Base-by-base conservation (phyloP, 2,113 vertebrate species). In the Campylomormyrus tamandua region DNA sequence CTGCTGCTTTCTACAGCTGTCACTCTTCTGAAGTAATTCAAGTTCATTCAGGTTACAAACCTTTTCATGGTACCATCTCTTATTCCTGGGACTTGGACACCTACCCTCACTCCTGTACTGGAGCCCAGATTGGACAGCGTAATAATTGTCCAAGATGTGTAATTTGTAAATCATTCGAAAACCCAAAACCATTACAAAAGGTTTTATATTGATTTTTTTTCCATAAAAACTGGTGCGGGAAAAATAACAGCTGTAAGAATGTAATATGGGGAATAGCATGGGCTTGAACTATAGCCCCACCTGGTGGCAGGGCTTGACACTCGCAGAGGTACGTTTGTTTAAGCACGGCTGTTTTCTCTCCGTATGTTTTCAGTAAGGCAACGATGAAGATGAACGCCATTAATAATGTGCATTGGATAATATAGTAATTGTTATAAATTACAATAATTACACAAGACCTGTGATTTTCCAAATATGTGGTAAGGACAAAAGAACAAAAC, bases 241-340 rank as follows among this genome's bases (percentile, higher is more conserved):
- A 45, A 27, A 35, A 19, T 31, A 39, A 3, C 77, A 13, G 39
- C 42, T 6, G 42, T 35, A 8, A 17, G 35, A 31, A 66, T 27
- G n/a, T 1, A 13, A 31, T 5, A 31, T 35, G 48, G 19, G 42
- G 24, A 84, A 21, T 45, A 84, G 3, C 83, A 70, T 62, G 49
- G 62, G 31, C 56, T 53, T 93, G 90, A 92, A 84, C 90, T 92
- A 90, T 94, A 93, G 92, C 92, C 89, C 93, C 93, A 91, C 93
- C 94, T 94, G 90, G 92, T 93, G 93, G 93, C 87, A 90, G 53
- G 7, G 42, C 35, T 42, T 21, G 50, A 89, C 58, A 92, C 89
- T 86, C 90, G 89, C 91, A 39, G 27, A 17, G 42, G 39, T 11
- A 80, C 0, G 31, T 10, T 27, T 21, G 70, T 11, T 80, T 1